These are phyloP conservation scores for Cerastis leucographa DNA, from an alignment of 2,888 invertebrate genomes.

Conservation along the genomic window DNA sequence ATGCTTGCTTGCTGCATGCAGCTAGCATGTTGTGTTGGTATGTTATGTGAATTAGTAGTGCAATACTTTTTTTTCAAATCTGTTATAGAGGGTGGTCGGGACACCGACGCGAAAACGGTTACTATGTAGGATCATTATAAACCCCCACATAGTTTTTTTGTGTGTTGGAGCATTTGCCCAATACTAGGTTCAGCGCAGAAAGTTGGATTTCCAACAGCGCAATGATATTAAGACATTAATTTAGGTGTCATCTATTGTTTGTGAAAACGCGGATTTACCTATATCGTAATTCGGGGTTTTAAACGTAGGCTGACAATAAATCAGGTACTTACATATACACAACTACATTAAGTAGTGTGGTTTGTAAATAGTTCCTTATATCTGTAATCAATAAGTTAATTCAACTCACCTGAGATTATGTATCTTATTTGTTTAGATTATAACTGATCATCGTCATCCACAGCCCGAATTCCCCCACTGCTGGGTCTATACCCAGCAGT, in stretches of 20 bases:
- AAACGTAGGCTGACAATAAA: neutral
- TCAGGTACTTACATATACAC: neutral
- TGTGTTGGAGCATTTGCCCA: too few species aligned
- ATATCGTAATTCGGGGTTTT: neutral
- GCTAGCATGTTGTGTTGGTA: neutral
- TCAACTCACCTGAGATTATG: neutral
- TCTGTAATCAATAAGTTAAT: neutral
- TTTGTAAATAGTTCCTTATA: conserved; percentile 6
- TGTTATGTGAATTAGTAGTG: neutral
- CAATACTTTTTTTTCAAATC: neutral
- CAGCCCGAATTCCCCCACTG: too few species aligned
- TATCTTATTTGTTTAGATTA: neutral
- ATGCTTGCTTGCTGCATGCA: too few species aligned
- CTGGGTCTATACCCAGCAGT: too few species aligned
- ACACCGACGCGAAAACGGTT: too few species aligned
- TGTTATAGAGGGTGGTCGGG: too few species aligned
- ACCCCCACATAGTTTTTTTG: too few species aligned
- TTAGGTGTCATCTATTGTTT: neutral
- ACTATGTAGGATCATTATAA: too few species aligned
- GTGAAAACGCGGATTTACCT: neutral
- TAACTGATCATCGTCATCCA: neutral
- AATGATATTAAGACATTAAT: neutral
- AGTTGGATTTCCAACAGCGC: neutral
- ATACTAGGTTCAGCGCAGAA: neutral
- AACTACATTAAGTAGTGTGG: neutral